Evolutionary conservation across 2,113 vertebrate genomes (phyloP).

Genomic region (Poeciliopsis retropinna): DNA sequence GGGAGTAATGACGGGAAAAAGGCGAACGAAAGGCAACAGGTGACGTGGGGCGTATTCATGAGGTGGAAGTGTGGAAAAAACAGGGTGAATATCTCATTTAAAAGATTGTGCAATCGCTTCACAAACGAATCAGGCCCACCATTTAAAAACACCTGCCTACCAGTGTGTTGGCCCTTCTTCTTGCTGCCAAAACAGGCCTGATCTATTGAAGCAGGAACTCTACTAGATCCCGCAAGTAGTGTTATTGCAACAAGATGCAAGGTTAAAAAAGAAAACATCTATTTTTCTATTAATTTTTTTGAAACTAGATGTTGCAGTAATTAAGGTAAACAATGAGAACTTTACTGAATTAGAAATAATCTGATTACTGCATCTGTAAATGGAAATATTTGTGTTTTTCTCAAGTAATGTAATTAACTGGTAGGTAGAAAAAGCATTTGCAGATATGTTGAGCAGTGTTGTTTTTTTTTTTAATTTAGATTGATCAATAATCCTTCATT

Average conservation of each 20-base stretch:
- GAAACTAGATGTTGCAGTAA: no score
- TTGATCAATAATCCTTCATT: no score
- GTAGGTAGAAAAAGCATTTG: background rate
- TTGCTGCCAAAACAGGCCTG: background rate
- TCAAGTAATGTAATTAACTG: background rate
- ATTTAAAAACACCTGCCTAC: background rate
- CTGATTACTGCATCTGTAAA: background rate
- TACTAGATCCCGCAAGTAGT: background rate
- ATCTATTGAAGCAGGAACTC: background rate
- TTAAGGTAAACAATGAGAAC: no score
- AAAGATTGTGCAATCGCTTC: background rate
- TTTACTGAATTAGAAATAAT: background rate
- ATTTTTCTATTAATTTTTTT: no score
- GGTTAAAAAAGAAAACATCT: background rate
- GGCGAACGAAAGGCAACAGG: background rate
- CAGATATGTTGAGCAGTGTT: no score
- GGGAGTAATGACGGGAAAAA: background rate
- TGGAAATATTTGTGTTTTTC: background rate
- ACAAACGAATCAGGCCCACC: background rate
- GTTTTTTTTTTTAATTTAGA: no score
- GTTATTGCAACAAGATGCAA: background rate
- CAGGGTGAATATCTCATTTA: background rate
- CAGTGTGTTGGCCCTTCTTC: background rate
- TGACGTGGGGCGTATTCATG: background rate
- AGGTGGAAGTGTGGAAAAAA: background rate